Base-by-base conservation (phyloP, 2,797 vertebrate genomes). In the Brachymystax lenok region DNA sequence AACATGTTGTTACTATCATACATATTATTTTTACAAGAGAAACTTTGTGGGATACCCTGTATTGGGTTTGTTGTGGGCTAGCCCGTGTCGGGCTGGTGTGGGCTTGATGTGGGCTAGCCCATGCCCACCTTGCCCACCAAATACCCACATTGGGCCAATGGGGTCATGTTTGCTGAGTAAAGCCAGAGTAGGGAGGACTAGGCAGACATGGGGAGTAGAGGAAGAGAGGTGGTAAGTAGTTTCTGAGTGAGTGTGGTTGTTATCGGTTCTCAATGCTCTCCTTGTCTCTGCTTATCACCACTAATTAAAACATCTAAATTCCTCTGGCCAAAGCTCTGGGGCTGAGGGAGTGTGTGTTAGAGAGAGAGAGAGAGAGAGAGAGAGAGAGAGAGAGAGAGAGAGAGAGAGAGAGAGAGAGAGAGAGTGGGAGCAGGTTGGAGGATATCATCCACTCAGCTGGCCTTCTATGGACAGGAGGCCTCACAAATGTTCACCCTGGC, bases 241-340 rank as follows among this genome's bases (percentile, higher is more conserved):
- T 85, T 78, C 80, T 90, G 89, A 4, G 0, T 83, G 59, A 24
- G 24, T 24, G 10, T 12, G 24, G n/a, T 24, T 24, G 21, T 63
- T 24, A 63, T 63, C 21, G 17, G 59, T 63, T 80, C 84, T 93
- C 89, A 91, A 79, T 91, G 82, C 88, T 81, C 84, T 89, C 87
- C 91, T 93, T 93, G 92, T 93, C 90, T 92, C 80, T 63, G 74
- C 92, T 95, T 94, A 94, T 95, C 94, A 81, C 79, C 2, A 4
- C 87, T 92, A 93, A 95, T 95, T 94, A 93, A 94, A 94, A 95
- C 93, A 94, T 94, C 90, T 91, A 88, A 90, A 94, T 93, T 95
- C 90, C 85, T 93, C 87, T 77, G 74, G 82, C 82, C 76, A 79
- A 71, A 21, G 82, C 80, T 84, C 78, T 84, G 88, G 88, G 88